Percentiles rank a stretch among this genome's conserved stretches.
phyloP scores from a whole-genome alignment of 2,113 vertebrate genomes.

The Elaphurus davidianus region DNA sequence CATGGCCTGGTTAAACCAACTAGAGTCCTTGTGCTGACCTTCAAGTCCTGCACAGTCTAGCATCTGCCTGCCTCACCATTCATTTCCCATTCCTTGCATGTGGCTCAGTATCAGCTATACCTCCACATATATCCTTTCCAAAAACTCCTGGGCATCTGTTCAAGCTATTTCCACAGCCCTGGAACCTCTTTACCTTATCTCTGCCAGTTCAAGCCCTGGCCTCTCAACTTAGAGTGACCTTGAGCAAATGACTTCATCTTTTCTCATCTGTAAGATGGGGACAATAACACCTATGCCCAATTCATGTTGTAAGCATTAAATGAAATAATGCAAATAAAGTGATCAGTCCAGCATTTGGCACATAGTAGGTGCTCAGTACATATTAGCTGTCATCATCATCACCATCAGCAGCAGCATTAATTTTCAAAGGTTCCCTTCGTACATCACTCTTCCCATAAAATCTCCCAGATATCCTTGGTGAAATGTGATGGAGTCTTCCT shows the following conservation, averaged over 20 bases:
- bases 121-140: neutral
- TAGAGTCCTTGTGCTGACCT: conserved; percentile 29
- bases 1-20: neutral
- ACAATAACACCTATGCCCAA: neutral
- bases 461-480: neutral
- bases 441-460: neutral
- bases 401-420: neutral
- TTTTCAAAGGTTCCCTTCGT: neutral
- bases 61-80: neutral
- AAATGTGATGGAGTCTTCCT: neutral
- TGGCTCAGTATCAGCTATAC: neutral
- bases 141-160: neutral
- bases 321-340: neutral
- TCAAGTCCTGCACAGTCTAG: neutral
- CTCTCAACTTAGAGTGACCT: neutral
- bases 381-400: no score
- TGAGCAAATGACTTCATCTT: neutral
- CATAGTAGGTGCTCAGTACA: neutral
- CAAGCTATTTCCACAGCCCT: neutral
- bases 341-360: neutral
- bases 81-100: neutral
- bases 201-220: neutral
- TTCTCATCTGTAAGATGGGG: neutral
- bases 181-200: neutral
- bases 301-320: neutral